Percentiles rank a stretch among this genome's conserved stretches.
phyloP scores from a whole-genome alignment of 2,888 invertebrate species.

The Merodon equestris region DNA sequence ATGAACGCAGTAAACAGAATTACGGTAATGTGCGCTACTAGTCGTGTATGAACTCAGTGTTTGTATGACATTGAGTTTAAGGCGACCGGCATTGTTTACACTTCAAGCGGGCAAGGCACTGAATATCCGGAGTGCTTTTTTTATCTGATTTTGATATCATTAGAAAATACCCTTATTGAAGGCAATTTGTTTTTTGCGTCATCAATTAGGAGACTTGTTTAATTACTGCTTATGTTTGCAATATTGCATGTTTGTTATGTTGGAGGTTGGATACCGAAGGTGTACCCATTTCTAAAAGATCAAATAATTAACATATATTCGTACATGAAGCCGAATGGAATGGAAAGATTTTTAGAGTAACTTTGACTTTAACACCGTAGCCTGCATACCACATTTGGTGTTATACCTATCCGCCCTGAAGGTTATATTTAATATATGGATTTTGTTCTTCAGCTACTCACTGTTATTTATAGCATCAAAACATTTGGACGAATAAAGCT shows the following conservation, averaged over 20 bases:
- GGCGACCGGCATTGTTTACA: neutral
- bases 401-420: no score
- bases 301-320: no score
- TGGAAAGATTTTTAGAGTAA: no score
- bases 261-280: no score
- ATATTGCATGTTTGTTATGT: constrained; percentile 1
- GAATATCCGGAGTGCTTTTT: constrained; percentile 9
- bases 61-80: neutral
- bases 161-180: constrained; percentile 54
- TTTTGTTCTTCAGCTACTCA: no score
- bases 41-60: neutral
- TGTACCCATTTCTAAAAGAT: no score
- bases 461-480: no score
- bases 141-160: constrained; percentile 58
- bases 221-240: constrained; percentile 63
- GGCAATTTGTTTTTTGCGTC: constrained; percentile 64
- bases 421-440: no score
- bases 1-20: constrained; percentile 63
- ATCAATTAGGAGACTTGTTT: constrained; percentile 65
- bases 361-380: no score
- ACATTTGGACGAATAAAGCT: no score
- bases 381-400: no score
- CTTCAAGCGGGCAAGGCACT: neutral
- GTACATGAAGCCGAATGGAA: no score
- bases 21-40: constrained; percentile 28